These are phyloP conservation scores for Poecilia picta DNA, from an alignment of 2,797 vertebrate species.

Conservation along the genomic window DNA sequence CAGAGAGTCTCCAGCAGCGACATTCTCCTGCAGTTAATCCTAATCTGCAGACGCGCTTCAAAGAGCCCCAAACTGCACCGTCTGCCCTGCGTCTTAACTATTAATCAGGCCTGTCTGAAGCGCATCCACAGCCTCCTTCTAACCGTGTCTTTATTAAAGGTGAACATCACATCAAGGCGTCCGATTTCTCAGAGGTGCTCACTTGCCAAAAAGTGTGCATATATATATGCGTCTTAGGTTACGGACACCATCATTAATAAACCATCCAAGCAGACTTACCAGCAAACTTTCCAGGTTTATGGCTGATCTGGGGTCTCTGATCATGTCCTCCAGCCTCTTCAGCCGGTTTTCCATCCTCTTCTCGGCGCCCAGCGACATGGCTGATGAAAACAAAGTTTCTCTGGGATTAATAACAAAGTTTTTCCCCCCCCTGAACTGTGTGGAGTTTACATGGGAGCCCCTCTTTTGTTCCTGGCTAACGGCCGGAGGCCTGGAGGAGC, in stretches of 20 bases:
- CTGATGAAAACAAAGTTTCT: conserved; percentile 29
- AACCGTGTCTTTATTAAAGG: neutral
- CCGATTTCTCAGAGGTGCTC: conserved; percentile 4
- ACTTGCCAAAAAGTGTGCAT: conserved; percentile 16
- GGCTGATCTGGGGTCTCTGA: conserved; percentile 80
- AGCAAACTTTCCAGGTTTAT: conserved; percentile 87
- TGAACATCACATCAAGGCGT: neutral
- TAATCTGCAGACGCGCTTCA: conserved; percentile 69
- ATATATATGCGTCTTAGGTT: conserved; percentile 31
- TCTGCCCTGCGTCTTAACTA: conserved; percentile 55
- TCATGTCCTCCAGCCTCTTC: conserved; percentile 84
- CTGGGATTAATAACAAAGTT: conserved; percentile 14
- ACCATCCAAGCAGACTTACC: conserved; percentile 75
- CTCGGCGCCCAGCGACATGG: conserved; percentile 83
- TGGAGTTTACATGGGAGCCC: conserved; percentile 67
- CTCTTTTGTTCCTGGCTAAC: conserved; percentile 71
- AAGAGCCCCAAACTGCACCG: conserved; percentile 57
- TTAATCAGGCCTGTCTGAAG: conserved; percentile 56
- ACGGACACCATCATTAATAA: conserved; percentile 64
- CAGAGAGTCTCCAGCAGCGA: conserved; percentile 30
- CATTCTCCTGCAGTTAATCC: conserved; percentile 63
- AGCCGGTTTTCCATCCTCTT: conserved; percentile 83
- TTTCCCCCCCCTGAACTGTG: conserved; percentile 16
- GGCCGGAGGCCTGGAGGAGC: conserved; percentile 74
- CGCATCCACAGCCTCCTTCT: conserved; percentile 15